Evolutionary conservation across 2,113 vertebrate genomes (phyloP).

Genomic region (Clarias batrachus): DNA sequence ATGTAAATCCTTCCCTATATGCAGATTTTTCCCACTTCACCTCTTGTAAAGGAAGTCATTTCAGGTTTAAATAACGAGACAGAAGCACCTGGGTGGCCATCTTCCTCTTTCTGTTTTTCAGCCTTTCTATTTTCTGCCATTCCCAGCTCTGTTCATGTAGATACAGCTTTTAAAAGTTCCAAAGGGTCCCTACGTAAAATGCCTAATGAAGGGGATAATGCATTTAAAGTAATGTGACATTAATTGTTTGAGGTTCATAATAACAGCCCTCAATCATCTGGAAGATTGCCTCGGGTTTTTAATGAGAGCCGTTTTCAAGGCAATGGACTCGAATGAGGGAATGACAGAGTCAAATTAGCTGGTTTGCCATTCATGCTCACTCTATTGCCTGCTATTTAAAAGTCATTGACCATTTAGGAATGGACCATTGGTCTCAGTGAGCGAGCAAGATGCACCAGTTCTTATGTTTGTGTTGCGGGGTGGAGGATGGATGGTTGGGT

Average conservation of each 20-base stretch:
- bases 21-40: slow-evolving; percentile 42
- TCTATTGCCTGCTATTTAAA: slow-evolving; percentile 70
- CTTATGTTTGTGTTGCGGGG: slow-evolving; percentile 59
- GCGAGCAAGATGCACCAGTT: slow-evolving; percentile 46
- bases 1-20: slow-evolving; percentile 49
- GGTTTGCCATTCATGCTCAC: slow-evolving; percentile 67
- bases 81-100: slow-evolving; percentile 57
- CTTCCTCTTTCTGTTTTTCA: slow-evolving; percentile 31
- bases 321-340: slow-evolving; percentile 61
- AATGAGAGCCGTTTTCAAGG: slow-evolving; percentile 60
- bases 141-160: slow-evolving; percentile 48
- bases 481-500: slow-evolving; percentile 55
- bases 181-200: slow-evolving; percentile 57
- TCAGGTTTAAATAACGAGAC: slow-evolving; percentile 56
- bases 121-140: slow-evolving; percentile 23
- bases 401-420: slow-evolving; percentile 68
- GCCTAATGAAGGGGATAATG: slow-evolving; percentile 67
- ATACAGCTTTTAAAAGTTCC: slow-evolving; percentile 60
- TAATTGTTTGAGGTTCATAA: slow-evolving; percentile 67
- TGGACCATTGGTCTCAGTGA: slow-evolving; percentile 58
- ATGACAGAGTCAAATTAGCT: slow-evolving; percentile 65
- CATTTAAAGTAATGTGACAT: slow-evolving; percentile 68
- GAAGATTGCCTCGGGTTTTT: slow-evolving; percentile 62
- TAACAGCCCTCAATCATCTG: slow-evolving; percentile 67
- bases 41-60: slow-evolving; percentile 53